phyloP scores from a whole-genome alignment of 2,888 invertebrate genomes.

The Microctonus hyperodae region DNA sequence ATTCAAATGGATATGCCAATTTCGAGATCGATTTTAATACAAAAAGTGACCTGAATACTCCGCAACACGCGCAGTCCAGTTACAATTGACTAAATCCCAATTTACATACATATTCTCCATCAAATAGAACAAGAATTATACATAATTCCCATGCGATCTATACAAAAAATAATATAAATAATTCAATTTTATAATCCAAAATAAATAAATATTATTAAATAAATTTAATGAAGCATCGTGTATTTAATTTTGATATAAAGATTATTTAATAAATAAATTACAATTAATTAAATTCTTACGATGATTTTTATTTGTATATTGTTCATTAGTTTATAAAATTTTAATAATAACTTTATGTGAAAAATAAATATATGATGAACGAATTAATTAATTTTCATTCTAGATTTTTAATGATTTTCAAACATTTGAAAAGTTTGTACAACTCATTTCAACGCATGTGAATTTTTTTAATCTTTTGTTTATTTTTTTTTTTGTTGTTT shows the following conservation, averaged over 20 bases:
- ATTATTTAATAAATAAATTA: neutral
- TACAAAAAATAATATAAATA: neutral
- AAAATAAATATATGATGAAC: too few relatives aligned
- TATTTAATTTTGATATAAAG: neutral
- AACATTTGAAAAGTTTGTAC: neutral
- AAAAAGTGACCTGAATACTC: conserved; percentile 6
- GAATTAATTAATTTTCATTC: neutral
- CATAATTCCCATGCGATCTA: neutral
- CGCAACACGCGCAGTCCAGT: neutral
- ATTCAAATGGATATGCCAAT: neutral
- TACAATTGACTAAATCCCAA: neutral
- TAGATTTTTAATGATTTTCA: neutral
- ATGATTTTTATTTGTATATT: too few relatives aligned
- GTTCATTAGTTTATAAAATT: too few relatives aligned
- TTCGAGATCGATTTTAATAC: neutral
- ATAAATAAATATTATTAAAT: neutral
- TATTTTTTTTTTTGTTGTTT: conserved; percentile 12
- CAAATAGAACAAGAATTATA: too few relatives aligned
- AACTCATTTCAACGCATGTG: neutral
- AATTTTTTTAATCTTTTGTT: neutral
- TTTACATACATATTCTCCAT: conserved; percentile 8
- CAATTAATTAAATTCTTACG: neutral
- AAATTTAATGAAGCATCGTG: neutral
- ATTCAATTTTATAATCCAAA: neutral
- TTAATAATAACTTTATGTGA: too few relatives aligned